A percentile compares a stretch with the other conserved stretches of the same genome.
These are phyloP conservation scores for Ranitomeya imitator DNA, from an alignment of 2,113 vertebrate genomes.

Conservation along the genomic window DNA sequence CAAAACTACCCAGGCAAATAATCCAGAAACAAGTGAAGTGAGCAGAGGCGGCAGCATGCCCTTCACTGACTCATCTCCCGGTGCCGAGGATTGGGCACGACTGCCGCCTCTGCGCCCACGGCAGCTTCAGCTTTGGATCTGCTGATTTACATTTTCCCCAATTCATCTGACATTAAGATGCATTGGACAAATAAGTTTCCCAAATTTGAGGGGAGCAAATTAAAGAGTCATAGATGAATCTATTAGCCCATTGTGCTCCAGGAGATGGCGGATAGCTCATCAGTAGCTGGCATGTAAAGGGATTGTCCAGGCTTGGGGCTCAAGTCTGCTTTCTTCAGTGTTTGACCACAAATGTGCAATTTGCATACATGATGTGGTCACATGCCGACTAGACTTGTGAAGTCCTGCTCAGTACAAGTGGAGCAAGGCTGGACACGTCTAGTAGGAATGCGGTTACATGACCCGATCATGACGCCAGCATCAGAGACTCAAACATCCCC, in stretches of 20 bases:
- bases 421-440: too few species aligned
- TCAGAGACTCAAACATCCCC: too few species aligned
- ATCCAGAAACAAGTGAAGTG: conserved; percentile 5
- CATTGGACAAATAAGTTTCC: neutral
- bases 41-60: neutral
- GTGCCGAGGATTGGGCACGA: neutral
- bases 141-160: neutral
- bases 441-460: too few species aligned
- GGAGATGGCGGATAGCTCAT: neutral
- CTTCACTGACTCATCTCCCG: neutral
- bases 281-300: too few species aligned
- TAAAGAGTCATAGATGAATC: neutral
- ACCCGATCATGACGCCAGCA: too few species aligned
- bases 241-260: neutral
- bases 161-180: neutral
- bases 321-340: too few species aligned
- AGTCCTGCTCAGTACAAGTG: too few species aligned
- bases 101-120: neutral
- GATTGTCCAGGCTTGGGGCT: too few species aligned
- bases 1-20: conserved; percentile 6
- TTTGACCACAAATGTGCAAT: too few species aligned
- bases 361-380: too few species aligned
- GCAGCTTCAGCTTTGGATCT: neutral
- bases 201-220: neutral
- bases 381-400: too few species aligned